phyloP scores from a whole-genome alignment of 2,113 vertebrate genomes.

The Abramis brama region DNA sequence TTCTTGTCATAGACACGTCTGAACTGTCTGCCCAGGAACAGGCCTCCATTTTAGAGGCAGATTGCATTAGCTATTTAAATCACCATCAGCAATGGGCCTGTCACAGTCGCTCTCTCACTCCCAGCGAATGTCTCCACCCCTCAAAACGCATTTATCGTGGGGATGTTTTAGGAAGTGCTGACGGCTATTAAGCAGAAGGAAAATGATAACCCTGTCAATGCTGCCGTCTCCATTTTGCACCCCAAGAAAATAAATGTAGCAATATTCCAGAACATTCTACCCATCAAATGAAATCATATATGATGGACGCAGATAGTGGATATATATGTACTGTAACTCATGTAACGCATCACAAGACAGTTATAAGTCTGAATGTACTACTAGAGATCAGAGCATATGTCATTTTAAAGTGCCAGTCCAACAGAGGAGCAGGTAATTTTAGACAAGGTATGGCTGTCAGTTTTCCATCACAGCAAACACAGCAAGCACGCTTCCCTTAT shows the following conservation, averaged over 20 bases:
- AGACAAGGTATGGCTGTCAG: conserved; percentile 19
- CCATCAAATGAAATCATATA: conserved; percentile 28
- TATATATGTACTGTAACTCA: not conserved
- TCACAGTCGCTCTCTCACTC: conserved; percentile 30
- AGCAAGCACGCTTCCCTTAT: conserved; percentile 43
- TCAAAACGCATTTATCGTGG: conserved; percentile 49
- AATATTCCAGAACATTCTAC: not conserved
- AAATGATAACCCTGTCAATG: conserved; percentile 45
- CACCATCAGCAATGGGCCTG: conserved; percentile 48
- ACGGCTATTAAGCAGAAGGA: conserved; percentile 39
- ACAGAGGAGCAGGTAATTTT: conserved; percentile 2
- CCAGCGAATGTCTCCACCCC: conserved; percentile 40
- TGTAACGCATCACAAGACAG: not conserved
- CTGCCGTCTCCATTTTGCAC: not conserved
- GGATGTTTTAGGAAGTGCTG: conserved; percentile 40
- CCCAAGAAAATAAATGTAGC: conserved; percentile 11
- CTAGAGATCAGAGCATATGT: conserved; percentile 4
- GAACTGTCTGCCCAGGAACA: conserved; percentile 45
- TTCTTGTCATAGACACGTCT: conserved; percentile 46
- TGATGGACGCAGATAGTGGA: not conserved
- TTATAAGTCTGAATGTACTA: not conserved
- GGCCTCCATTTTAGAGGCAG: conserved; percentile 39
- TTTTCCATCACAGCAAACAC: conserved; percentile 18
- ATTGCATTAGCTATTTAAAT: conserved; percentile 61
- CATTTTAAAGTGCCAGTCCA: not conserved